Evolutionary conservation across 2,113 vertebrate species (phyloP).

Genomic region (Peucedramus taeniatus): DNA sequence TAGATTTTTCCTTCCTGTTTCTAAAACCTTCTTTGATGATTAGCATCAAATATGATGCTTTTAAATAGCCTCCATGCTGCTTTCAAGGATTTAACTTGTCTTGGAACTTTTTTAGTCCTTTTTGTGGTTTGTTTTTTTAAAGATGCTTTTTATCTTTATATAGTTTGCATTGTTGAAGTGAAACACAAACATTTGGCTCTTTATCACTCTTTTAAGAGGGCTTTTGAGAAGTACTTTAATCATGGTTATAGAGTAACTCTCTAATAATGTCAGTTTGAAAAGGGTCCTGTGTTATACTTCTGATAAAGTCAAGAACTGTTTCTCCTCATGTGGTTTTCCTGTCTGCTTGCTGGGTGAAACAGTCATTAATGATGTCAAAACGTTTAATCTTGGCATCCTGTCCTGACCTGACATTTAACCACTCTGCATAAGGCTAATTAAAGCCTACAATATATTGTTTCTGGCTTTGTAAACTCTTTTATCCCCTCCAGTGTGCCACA

Average conservation of each 20-base stretch:
- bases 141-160: neutral
- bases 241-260: neutral
- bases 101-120: neutral
- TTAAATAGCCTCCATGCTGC: neutral
- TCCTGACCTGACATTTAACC: neutral
- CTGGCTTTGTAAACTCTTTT: neutral
- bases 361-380: neutral
- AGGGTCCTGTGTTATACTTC: neutral
- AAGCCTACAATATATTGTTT: neutral
- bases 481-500: neutral
- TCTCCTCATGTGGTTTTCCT: neutral
- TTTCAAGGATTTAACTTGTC: neutral
- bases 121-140: neutral
- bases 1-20: neutral
- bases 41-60: neutral
- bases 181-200: neutral
- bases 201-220: neutral
- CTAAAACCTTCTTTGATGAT: neutral
- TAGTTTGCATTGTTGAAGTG: neutral
- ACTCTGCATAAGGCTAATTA: neutral
- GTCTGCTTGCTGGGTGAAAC: neutral
- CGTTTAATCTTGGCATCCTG: neutral
- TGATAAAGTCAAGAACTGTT: neutral
- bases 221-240: neutral
- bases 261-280: neutral